These are phyloP conservation scores for Scytalopus superciliaris DNA, from an alignment of 2,113 vertebrate genomes.

Conservation along the genomic window DNA sequence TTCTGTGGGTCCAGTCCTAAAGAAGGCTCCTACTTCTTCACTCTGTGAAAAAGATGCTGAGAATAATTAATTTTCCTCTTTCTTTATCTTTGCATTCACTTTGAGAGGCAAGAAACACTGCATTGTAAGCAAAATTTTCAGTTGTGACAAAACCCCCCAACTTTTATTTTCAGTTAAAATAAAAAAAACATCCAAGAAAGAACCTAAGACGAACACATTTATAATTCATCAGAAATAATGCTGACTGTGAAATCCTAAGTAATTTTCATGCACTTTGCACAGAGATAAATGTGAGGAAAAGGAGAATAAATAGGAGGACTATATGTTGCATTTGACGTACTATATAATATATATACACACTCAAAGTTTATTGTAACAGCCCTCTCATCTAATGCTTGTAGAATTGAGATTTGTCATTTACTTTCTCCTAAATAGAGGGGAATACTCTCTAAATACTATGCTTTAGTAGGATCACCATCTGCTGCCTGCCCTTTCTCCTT, in stretches of 20 bases:
- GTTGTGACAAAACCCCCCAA: no score
- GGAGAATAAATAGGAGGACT: background rate
- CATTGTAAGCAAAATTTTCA: conserved; percentile 51
- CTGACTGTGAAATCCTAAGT: conserved; percentile 50
- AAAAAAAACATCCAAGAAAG: background rate
- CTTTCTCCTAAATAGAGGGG: background rate
- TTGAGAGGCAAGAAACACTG: conserved; percentile 32
- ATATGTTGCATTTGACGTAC: background rate
- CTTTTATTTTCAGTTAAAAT: conserved; percentile 21
- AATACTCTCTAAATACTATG: background rate
- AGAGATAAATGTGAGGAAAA: background rate
- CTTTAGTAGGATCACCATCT: background rate
- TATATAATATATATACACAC: background rate
- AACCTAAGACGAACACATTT: conserved; percentile 62
- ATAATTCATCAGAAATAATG: conserved; percentile 72
- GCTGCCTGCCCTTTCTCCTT: background rate
- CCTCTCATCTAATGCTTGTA: background rate
- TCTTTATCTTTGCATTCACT: conserved; percentile 16
- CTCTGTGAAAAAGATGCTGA: background rate
- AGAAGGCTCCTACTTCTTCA: background rate
- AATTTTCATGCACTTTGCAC: conserved; percentile 37
- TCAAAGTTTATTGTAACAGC: background rate
- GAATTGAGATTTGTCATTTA: background rate
- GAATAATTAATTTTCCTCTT: conserved; percentile 1
- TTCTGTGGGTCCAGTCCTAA: background rate